These are phyloP conservation scores for Euclidia mi DNA, from an alignment of 2,888 invertebrate species.

Conservation along the genomic window DNA sequence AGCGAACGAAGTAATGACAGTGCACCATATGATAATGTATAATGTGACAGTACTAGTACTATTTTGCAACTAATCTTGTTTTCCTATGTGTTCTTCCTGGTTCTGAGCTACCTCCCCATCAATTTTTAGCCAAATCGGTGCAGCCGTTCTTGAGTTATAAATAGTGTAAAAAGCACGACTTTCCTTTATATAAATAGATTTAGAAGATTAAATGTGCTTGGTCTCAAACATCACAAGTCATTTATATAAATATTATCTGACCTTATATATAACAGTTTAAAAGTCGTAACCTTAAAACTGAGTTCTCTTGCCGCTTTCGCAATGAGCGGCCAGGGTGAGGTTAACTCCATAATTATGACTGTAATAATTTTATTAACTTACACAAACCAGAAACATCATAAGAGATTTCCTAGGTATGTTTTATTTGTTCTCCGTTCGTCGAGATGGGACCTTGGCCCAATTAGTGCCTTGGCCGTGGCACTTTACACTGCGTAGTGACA, in stretches of 20 bases:
- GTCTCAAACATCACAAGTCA: no score
- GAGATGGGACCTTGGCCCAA: slow-evolving; percentile 57
- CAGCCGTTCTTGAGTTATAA: no score
- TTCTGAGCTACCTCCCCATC: no score
- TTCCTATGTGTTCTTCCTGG: no score
- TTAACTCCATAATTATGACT: neutral
- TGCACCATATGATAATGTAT: no score
- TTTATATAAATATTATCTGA: neutral
- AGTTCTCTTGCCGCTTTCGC: neutral
- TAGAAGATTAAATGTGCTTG: no score
- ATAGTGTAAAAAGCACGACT: no score
- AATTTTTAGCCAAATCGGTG: no score
- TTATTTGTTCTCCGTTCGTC: slow-evolving; percentile 33
- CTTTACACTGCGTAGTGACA: slow-evolving; percentile 41
- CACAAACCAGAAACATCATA: slow-evolving; percentile 4
- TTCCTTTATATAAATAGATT: no score
- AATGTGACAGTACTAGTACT: no score
- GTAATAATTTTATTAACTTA: slow-evolving; percentile 11
- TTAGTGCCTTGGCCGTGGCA: slow-evolving; percentile 44
- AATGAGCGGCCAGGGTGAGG: neutral
- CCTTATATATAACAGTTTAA: neutral
- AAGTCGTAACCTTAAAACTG: neutral
- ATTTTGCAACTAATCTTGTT: no score
- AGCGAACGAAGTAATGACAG: no score
- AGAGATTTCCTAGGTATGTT: slow-evolving; percentile 24